These are phyloP conservation scores for Strix aluco DNA, from an alignment of 2,113 vertebrate genomes.

Conservation along the genomic window DNA sequence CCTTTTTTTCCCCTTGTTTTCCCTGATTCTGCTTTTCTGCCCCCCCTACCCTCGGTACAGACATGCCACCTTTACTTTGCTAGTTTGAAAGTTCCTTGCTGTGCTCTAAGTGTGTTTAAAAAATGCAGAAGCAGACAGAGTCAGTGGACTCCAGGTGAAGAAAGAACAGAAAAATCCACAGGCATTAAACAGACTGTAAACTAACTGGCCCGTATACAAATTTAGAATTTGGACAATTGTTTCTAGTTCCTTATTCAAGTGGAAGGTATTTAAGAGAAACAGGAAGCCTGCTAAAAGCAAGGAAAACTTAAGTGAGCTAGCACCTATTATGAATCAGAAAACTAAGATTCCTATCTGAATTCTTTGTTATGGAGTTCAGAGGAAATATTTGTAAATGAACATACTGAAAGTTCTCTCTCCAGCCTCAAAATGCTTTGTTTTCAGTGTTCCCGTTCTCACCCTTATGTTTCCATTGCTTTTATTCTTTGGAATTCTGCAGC, in stretches of 20 bases:
- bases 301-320: background rate
- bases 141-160: background rate
- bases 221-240: slow-evolving; percentile 46
- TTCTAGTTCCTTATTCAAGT: background rate
- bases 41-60: background rate
- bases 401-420: background rate
- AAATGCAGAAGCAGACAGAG: background rate
- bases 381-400: background rate
- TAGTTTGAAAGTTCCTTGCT: background rate
- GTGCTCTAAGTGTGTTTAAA: background rate
- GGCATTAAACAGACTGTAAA: background rate
- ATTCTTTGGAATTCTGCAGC: background rate
- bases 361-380: slow-evolving; percentile 19
- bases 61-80: background rate
- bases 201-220: background rate
- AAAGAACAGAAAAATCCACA: background rate
- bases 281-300: slow-evolving; percentile 45
- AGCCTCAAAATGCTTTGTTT: slow-evolving; percentile 12
- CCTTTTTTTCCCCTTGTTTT: background rate
- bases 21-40: background rate
- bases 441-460: background rate
- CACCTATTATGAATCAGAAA: slow-evolving; percentile 30
- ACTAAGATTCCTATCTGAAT: slow-evolving; percentile 39
- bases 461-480: background rate
- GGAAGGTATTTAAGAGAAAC: slow-evolving; percentile 32